These are phyloP conservation scores for Calcarius ornatus DNA, from an alignment of 2,113 vertebrate genomes.

Conservation along the genomic window DNA sequence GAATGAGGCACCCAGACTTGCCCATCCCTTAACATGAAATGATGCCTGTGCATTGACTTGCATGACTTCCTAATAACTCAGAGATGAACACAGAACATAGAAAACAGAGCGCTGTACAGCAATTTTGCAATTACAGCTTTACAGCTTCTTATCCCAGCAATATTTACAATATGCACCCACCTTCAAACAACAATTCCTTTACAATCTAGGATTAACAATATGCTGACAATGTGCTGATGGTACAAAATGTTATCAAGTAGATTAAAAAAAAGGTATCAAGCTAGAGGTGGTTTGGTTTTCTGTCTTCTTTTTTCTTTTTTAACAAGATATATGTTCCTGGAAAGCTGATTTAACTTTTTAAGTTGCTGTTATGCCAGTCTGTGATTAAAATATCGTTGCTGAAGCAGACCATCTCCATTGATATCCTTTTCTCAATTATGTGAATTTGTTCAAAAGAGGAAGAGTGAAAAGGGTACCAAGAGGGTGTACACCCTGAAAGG, in stretches of 20 bases:
- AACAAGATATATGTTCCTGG: neutral
- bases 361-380: neutral
- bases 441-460: neutral
- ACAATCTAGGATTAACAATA: neutral
- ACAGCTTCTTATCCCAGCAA: neutral
- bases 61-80: neutral
- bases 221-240: neutral
- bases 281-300: neutral
- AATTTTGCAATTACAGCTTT: neutral
- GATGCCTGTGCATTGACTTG: neutral
- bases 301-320: neutral
- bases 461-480: neutral
- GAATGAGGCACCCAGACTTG: neutral
- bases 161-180: neutral
- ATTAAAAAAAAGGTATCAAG: neutral
- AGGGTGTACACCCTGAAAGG: neutral
- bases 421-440: neutral
- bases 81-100: accelerated
- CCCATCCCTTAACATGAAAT: neutral
- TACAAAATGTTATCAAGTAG: neutral
- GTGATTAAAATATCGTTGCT: neutral
- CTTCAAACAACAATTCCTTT: neutral
- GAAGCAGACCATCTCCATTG: neutral
- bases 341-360: neutral
- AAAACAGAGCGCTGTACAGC: neutral